Evolutionary conservation across 2,113 vertebrate genomes (phyloP), one percentile per base, ranked within the genome.

Genomic region (Gymnorhina tibicen): DNA sequence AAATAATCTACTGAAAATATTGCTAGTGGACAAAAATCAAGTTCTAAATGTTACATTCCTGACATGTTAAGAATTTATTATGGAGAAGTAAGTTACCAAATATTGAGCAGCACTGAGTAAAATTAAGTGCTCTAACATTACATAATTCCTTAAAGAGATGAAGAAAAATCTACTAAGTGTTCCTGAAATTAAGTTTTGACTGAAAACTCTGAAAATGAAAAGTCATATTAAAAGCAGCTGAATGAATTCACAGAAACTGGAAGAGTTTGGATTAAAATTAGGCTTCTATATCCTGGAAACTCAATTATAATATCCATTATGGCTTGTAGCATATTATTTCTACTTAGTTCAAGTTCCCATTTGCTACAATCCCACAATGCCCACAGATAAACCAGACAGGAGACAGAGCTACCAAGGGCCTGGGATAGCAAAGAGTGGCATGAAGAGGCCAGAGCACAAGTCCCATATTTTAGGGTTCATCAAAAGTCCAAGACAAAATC

Each of bases 351-450:
- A 50, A 79, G 30, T 30, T 27, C 26, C 27, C 35, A 16, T 56
- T 55, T 2, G 6, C 22, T 55, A 55, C 16, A 39, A 63, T 85
- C 16, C 50, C 30, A 37, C 13, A 41, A 58, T 12, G 6, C 16
- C 68, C 80, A 75, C 35, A 91, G 50, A 64, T 14, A 11, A 78
- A 80, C 10, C 19, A 73, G 46, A 52, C 7, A 70, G 33, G 4
- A 53, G 39, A 53, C 0, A 60, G 27, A n/a, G 13, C 7, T 20
- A 77, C n/a, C 0, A 1, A 74, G 21, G 24, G n/a, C 27, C 47
- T 75, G 49, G 64, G 35, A 16, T 5, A 80, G 42, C 72, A 32
- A 13, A 77, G 35, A 44, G 13, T 79, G 33, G 16, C 66, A 67
- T 5, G 18, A 69, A 80, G 33, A 76, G 28, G 26, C 14, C 50